phyloP scores from a whole-genome alignment of 2,888 invertebrate genomes.

The Hypolimnas misippus region DNA sequence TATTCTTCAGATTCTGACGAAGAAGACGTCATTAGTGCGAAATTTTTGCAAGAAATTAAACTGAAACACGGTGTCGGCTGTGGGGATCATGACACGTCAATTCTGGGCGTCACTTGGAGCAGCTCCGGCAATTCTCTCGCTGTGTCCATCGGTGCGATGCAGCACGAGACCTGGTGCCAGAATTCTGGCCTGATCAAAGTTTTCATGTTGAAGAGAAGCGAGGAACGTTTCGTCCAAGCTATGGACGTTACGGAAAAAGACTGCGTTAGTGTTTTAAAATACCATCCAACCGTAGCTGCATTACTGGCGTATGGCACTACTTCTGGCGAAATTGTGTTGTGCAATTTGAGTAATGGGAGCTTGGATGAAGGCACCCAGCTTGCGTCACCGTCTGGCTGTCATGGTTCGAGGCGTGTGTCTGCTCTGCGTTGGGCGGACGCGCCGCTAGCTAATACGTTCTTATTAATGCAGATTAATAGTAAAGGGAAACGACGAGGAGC shows the following conservation, averaged over 20 bases:
- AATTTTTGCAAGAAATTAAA: conserved; percentile 64
- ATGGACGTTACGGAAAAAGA: conserved; percentile 68
- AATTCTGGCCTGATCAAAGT: conserved; percentile 67
- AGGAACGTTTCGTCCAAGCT: conserved; percentile 65
- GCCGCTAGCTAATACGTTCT: conserved; percentile 55
- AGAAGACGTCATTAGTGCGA: conserved; percentile 61
- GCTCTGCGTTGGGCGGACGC: conserved; percentile 67
- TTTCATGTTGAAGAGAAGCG: conserved; percentile 72
- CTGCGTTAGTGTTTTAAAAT: conserved; percentile 65
- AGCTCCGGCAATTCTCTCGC: conserved; percentile 69
- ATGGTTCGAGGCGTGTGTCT: conserved; percentile 63
- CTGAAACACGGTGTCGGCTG: conserved; percentile 55
- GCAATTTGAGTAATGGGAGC: conserved; percentile 55
- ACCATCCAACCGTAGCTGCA: conserved; percentile 63
- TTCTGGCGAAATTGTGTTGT: conserved; percentile 69
- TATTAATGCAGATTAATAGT: conserved; percentile 62
- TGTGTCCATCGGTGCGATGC: conserved; percentile 60
- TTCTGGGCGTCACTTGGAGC: conserved; percentile 67
- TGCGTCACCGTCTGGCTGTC: conserved; percentile 62
- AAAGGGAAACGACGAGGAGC: conserved; percentile 65
- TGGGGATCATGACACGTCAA: conserved; percentile 61
- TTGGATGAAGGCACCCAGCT: conserved; percentile 54
- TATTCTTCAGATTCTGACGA: conserved; percentile 73
- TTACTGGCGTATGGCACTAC: conserved; percentile 69
- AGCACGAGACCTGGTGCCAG: conserved; percentile 72